phyloP scores from a whole-genome alignment of 1,140 invertebrate genomes.

The Triops longicaudatus region DNA sequence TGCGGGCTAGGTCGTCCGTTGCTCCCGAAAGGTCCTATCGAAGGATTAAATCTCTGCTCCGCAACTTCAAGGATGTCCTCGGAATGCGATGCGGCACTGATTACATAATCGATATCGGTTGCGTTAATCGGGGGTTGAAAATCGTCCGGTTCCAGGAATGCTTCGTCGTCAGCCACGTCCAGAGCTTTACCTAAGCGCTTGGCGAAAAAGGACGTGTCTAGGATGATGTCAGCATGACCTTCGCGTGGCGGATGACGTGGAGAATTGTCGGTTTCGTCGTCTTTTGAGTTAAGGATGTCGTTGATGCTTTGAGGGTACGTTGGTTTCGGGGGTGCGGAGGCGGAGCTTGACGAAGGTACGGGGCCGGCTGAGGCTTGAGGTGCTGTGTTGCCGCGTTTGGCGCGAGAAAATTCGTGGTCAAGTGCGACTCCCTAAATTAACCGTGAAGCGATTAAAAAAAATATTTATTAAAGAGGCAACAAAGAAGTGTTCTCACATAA shows the following conservation, averaged over 20 bases:
- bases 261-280: neutral
- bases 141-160: constrained; percentile 21
- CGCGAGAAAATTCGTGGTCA: neutral
- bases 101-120: constrained; percentile 26
- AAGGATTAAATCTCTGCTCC: constrained; percentile 24
- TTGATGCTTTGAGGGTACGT: neutral
- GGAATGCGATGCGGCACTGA: constrained; percentile 5
- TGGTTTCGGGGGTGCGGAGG: neutral
- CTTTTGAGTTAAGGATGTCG: neutral
- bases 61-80: neutral
- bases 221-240: neutral
- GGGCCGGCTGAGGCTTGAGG: neutral
- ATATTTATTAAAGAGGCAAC: too few relatives aligned
- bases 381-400: neutral
- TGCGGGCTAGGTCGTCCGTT: neutral
- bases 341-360: neutral
- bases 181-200: neutral
- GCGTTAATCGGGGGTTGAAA: neutral
- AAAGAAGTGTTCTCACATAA: too few relatives aligned
- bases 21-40: constrained; percentile 22
- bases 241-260: neutral
- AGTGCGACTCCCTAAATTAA: constrained; percentile 1
- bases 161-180: constrained; percentile 23
- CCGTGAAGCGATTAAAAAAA: too few relatives aligned
- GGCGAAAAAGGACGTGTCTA: neutral